Evolutionary conservation across 2,888 invertebrate species (phyloP), one percentile per base, ranked within the genome.

Genomic region (Synanthedon vespiformis): DNA sequence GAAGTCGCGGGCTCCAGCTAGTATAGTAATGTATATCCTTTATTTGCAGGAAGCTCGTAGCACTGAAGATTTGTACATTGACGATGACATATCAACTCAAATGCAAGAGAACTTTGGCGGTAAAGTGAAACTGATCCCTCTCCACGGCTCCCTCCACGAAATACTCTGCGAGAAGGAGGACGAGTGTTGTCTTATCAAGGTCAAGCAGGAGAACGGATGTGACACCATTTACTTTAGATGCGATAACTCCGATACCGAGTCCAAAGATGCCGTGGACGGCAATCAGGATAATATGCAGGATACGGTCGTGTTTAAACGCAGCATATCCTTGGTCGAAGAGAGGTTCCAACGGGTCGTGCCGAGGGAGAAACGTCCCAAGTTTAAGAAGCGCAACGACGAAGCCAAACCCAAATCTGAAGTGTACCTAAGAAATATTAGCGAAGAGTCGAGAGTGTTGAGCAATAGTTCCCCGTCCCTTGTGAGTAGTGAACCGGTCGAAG

Each of bases 11-110:
- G n/a, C n/a, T n/a, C n/a, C n/a, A n/a, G n/a, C n/a, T n/a, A n/a
- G n/a, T n/a, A n/a, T n/a, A n/a, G n/a, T n/a, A n/a, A n/a, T n/a
- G 13, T 41, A 41, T 10, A 48, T 49, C 10, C 10, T 8, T 10
- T 34, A 10, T 50, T 65, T 52, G 4, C 70, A 88, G 88, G 84
- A 88, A 77, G 87, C 87, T 64, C 77, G 77, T 65, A 88, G 88
- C 67, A 88, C 88, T n/a, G 89, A 89, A 58, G 89, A 89, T 62
- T 65, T 89, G 51, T 89, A 89, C 71, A 89, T 89, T 61, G 89
- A 89, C 65, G 89, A 89, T 67, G 89, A 89, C 58, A 67, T 89
- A 40, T 84, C 87, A 1, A 77, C 84, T 2, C 81, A 85, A 22
- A 74, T 84, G 76, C 83, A 84, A 57, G 86, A 86, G 52, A 81